Conservation (phyloP, 2,888 invertebrate genomes). For the Carterocephalus palaemon region DNA sequence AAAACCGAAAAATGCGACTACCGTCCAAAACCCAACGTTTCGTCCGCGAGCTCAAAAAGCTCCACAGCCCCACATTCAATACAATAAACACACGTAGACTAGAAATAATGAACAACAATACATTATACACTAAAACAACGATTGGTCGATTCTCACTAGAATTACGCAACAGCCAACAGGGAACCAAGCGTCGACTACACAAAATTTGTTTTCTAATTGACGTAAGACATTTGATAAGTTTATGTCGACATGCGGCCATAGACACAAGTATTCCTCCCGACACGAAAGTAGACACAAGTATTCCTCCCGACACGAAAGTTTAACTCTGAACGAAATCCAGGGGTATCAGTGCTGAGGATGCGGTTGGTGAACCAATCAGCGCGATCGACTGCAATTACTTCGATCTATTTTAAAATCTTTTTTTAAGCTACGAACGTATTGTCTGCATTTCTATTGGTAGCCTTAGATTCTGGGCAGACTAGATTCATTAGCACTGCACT, state of each 20-base stretch:
- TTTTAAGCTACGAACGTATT: no score
- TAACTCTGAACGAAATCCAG: no score
- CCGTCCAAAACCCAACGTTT: background rate
- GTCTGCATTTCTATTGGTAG: no score
- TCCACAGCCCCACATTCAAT: background rate
- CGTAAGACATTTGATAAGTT: slow-evolving; percentile 21
- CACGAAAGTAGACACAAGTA: slow-evolving; percentile 9
- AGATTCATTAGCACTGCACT: no score
- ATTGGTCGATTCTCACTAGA: slow-evolving; percentile 60
- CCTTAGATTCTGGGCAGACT: no score
- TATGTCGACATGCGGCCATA: no score
- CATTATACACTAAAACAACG: slow-evolving; percentile 55
- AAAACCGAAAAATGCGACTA: slow-evolving; percentile 1
- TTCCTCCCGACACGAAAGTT: background rate
- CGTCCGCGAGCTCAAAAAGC: slow-evolving; percentile 1
- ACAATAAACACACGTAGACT: slow-evolving; percentile 38
- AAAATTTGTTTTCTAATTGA: slow-evolving; percentile 28
- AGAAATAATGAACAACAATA: slow-evolving; percentile 54
- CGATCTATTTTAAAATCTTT: no score
- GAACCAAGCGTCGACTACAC: slow-evolving; percentile 12
- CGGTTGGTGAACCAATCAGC: no score
- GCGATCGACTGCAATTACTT: no score
- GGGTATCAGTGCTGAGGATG: no score
- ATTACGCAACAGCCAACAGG: slow-evolving; percentile 48
- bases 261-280: slow-evolving; percentile 1